Evolutionary conservation across 1,140 invertebrate species (phyloP).

Genomic region (Lepidostoma basale): DNA sequence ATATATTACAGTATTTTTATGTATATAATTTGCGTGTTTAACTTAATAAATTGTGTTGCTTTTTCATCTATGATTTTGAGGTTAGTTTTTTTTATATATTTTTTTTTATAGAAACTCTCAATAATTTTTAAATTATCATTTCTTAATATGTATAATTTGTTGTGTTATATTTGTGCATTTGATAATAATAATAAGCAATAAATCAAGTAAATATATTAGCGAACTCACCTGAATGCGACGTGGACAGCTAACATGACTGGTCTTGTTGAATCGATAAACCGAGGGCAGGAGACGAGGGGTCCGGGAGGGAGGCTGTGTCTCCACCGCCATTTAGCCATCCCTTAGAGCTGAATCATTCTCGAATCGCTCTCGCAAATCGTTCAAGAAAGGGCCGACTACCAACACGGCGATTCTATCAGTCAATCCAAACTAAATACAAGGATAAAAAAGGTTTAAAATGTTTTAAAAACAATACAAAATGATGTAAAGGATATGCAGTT

Average conservation of each 20-base stretch:
- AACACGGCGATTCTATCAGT: too few relatives aligned
- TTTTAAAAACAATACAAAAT: too few relatives aligned
- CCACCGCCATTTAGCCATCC: neutral
- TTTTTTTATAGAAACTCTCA: neutral
- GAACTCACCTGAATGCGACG: neutral
- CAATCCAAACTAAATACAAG: too few relatives aligned
- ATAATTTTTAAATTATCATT: neutral
- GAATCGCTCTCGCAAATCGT: too few relatives aligned
- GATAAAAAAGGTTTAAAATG: too few relatives aligned
- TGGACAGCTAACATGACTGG: neutral
- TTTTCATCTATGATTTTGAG: too few relatives aligned
- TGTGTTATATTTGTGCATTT: neutral
- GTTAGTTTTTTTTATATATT: too few relatives aligned
- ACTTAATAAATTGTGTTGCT: too few relatives aligned
- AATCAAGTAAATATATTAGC: neutral
- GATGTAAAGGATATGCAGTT: too few relatives aligned
- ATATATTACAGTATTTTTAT: too few relatives aligned
- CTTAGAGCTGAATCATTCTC: conserved; percentile 1
- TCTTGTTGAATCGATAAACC: conserved; percentile 20
- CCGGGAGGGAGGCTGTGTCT: neutral
- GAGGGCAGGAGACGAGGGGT: neutral
- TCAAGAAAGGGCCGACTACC: too few relatives aligned
- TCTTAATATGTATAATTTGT: neutral
- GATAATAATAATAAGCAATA: neutral
- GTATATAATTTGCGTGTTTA: too few relatives aligned